phyloP scores from a whole-genome alignment of 1,140 invertebrate genomes.

The Amyelois transitella region DNA sequence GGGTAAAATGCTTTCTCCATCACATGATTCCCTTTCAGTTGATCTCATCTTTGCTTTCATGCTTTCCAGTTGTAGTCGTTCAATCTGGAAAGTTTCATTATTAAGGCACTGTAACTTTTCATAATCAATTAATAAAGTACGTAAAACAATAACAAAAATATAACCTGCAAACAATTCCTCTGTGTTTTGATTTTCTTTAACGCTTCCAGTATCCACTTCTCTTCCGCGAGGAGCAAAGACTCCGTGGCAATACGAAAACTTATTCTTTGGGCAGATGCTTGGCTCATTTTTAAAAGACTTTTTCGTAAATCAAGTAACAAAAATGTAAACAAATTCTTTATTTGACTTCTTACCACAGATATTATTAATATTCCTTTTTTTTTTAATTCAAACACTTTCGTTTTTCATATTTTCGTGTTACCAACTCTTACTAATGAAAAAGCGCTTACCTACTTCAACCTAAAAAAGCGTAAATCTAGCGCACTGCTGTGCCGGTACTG shows the following conservation, averaged over 20 bases:
- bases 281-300: too few species aligned
- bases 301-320: too few species aligned
- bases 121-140: not conserved
- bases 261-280: not conserved
- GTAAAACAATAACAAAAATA: not conserved
- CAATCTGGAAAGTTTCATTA: slow-evolving; percentile 35
- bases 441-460: too few species aligned
- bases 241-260: slow-evolving; percentile 35
- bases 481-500: too few species aligned
- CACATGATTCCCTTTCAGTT: not conserved
- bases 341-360: too few species aligned
- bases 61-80: slow-evolving; percentile 49
- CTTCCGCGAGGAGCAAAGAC: slow-evolving; percentile 41
- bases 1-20: not conserved
- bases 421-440: too few species aligned
- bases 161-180: slow-evolving; percentile 49
- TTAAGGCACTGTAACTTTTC: too few species aligned
- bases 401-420: too few species aligned
- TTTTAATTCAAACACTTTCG: too few species aligned
- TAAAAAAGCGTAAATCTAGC: too few species aligned
- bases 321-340: too few species aligned
- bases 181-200: slow-evolving; percentile 43
- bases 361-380: too few species aligned
- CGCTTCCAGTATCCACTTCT: slow-evolving; percentile 48
- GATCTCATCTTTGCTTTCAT: slow-evolving; percentile 25